These are phyloP conservation scores for pig (Sus scrofa) DNA, from an alignment of 2,113 vertebrate genomes.

Conservation along the genomic window DNA sequence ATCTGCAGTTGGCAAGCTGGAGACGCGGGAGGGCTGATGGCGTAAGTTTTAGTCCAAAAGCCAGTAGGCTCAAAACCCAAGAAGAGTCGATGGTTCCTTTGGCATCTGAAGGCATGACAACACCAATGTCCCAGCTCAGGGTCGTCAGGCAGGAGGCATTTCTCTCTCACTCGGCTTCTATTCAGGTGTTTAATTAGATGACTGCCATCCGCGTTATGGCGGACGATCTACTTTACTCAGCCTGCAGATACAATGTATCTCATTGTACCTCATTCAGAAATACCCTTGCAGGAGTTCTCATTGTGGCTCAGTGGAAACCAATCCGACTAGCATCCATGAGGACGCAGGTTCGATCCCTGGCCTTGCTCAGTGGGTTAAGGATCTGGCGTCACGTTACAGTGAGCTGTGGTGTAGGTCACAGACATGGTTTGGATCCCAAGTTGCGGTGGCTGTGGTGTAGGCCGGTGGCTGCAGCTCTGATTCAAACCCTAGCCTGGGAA, in stretches of 20 bases:
- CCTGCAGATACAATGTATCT: background rate
- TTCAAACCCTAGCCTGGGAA: too few species aligned
- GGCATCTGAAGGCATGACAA: constrained; percentile 12
- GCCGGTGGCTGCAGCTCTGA: too few species aligned
- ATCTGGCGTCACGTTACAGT: too few species aligned
- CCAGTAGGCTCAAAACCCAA: background rate
- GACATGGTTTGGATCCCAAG: too few species aligned
- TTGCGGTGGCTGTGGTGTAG: too few species aligned
- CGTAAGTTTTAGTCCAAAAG: background rate
- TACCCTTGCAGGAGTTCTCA: background rate
- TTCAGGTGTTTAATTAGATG: background rate
- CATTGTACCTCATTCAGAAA: background rate
- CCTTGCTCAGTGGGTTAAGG: too few species aligned
- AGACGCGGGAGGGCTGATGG: background rate
- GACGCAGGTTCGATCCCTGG: too few species aligned
- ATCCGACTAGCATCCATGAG: too few species aligned
- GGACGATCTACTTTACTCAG: background rate
- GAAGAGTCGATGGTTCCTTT: background rate
- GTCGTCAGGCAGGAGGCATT: background rate
- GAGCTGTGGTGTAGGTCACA: too few species aligned
- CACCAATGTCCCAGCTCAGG: background rate
- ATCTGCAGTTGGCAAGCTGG: background rate
- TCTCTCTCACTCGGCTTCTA: background rate
- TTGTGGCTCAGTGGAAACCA: too few species aligned
- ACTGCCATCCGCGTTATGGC: background rate